Conservation (phyloP, 2,113 vertebrate genomes). For the Leptocoma aspasia region DNA sequence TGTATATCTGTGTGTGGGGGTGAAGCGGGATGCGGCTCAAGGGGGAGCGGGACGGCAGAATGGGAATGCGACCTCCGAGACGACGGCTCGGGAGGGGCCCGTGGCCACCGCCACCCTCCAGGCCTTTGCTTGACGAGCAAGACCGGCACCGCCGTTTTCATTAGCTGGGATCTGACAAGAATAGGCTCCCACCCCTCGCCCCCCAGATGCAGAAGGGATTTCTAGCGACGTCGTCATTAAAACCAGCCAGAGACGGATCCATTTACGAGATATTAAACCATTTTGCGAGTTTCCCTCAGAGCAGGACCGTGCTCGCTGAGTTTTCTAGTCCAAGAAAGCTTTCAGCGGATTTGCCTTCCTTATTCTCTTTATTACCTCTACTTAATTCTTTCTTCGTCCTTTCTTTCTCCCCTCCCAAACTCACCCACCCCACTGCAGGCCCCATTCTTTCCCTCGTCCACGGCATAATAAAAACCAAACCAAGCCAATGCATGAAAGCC, state of each 20-base stretch:
- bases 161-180: neutral
- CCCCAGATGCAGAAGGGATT: neutral
- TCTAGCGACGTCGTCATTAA: neutral
- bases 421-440: neutral
- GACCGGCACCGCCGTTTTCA: neutral
- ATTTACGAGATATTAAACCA: neutral
- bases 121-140: neutral
- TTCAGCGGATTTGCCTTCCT: constrained; percentile 1
- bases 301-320: neutral
- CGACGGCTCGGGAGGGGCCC: neutral
- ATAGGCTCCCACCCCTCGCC: neutral
- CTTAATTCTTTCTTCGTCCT: constrained; percentile 38
- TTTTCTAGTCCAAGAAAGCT: constrained; percentile 43
- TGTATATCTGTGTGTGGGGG: neutral
- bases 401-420: neutral
- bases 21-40: neutral
- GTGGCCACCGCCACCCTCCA: neutral
- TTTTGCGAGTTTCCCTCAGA: neutral
- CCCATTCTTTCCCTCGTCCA: neutral
- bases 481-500: neutral
- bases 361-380: constrained; percentile 35
- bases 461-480: constrained; percentile 56
- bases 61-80: neutral
- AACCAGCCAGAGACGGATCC: neutral
- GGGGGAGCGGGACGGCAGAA: neutral